Base-by-base conservation (phyloP, 23 tunicate species). In the Halocynthia aurantium region DNA sequence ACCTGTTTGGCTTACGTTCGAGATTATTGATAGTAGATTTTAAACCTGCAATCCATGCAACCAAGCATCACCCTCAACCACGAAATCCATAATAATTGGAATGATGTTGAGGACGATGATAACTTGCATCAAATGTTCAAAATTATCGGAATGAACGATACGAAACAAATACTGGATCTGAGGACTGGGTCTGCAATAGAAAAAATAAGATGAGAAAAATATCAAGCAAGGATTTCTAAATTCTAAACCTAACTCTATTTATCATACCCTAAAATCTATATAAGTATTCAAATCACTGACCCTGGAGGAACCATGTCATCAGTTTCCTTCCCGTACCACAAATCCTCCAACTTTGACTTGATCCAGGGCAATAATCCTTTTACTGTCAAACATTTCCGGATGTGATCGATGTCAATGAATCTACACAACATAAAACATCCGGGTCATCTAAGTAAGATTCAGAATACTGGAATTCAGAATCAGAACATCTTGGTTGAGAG, bases 111-210 rank as follows among this genome's bases (percentile, higher is more conserved):
- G 7, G 52, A 90, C 61, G 73, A 90, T 85, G 72, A 90, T 81
- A 40, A 68, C 62, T 52, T 90, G 96, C 96, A 90, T 90, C 8
- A 84, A 18, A 20, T 80, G 69, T 69, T 90, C 96, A 66, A 90
- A 84, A 50, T 71, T 51, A 13, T 53, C 62, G 44, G 86, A 69
- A 8, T 62, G 76, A 18, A 84, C 96, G 52, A 90, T 7, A 7
- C 84, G 76, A 66, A 85, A 91, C 55, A 91, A 55, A 69, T 75
- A 81, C 10, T 81, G 75, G 31, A 83, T 67, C 13, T 82, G 86
- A 69, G 77, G 90, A 51, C 57, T 76, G 31, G 49, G 6, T 18
- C 87, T 88, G 78, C 22, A 63, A 68, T 5, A 70, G 17, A 60
- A 60, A n/a, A 60, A 15, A 60, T 15, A 15, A 15, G 64, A 60